phyloP scores from a whole-genome alignment of 2,888 invertebrate genomes.

The Selenia dentaria region DNA sequence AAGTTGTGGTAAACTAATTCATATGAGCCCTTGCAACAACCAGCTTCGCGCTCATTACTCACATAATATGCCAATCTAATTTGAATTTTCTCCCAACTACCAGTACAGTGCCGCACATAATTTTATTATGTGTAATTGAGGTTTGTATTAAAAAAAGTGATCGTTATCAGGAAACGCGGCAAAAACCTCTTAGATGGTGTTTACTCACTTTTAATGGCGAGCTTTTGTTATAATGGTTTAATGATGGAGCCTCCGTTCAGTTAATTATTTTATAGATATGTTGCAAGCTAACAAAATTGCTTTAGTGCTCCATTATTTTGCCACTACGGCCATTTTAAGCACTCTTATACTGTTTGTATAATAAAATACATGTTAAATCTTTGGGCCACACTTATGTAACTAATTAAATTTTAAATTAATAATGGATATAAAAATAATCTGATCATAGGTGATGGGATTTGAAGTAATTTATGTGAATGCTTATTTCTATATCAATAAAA shows the following conservation, averaged over 20 bases:
- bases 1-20: too few species aligned
- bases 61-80: too few species aligned
- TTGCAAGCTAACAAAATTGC: slow-evolving; percentile 51
- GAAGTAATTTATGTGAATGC: slow-evolving; percentile 15
- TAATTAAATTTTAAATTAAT: slow-evolving; percentile 19
- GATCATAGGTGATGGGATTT: slow-evolving; percentile 14
- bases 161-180: slow-evolving; percentile 47
- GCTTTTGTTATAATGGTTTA: slow-evolving; percentile 65
- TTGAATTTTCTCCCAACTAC: too few species aligned
- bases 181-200: slow-evolving; percentile 60
- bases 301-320: slow-evolving; percentile 48
- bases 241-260: slow-evolving; percentile 57
- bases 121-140: slow-evolving; percentile 49
- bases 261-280: slow-evolving; percentile 59
- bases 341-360: slow-evolving; percentile 49
- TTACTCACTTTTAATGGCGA: slow-evolving; percentile 66
- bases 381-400: slow-evolving; percentile 5
- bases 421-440: slow-evolving; percentile 18
- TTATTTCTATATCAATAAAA: slow-evolving; percentile 13
- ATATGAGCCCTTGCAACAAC: too few species aligned
- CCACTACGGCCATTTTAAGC: slow-evolving; percentile 42
- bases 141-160: slow-evolving; percentile 49
- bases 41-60: too few species aligned
- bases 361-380: slow-evolving; percentile 34
- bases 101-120: slow-evolving; percentile 19